Conservation (phyloP, 1,140 invertebrate species). For the Phocides pigmalion region DNA sequence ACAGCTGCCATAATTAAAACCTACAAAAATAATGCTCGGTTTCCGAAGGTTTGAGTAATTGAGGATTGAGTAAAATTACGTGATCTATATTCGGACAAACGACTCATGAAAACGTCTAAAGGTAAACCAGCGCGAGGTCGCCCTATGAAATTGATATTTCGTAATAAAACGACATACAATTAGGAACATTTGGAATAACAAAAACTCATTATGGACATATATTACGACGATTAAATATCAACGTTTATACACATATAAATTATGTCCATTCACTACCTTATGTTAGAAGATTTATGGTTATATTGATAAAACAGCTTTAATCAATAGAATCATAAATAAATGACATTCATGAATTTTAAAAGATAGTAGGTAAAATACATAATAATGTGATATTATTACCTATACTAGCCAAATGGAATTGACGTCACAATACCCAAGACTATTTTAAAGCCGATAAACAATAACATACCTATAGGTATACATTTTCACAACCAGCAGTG, state of each 20-base stretch:
- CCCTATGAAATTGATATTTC: slow-evolving; percentile 37
- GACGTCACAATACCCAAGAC: slow-evolving; percentile 2
- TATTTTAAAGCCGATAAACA: slow-evolving; percentile 3
- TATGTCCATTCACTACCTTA: not conserved
- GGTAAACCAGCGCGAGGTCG: slow-evolving; percentile 40
- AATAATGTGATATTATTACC: not conserved
- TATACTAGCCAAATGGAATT: not conserved
- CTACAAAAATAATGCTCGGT: slow-evolving; percentile 18
- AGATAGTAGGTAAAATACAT: not conserved
- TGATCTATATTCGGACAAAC: slow-evolving; percentile 39
- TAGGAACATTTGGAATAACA: slow-evolving; percentile 13
- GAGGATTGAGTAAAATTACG: slow-evolving; percentile 29
- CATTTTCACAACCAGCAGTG: slow-evolving; percentile 4
- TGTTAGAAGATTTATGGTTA: not conserved
- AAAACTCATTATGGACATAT: not conserved
- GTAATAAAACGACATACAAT: slow-evolving; percentile 31
- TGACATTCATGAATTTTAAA: not conserved
- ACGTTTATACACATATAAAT: no score
- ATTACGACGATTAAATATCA: no score
- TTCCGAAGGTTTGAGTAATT: slow-evolving; percentile 12
- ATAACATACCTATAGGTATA: not conserved
- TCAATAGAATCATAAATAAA: no score
- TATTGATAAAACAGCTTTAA: no score
- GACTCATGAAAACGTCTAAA: slow-evolving; percentile 33
- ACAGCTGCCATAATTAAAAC: slow-evolving; percentile 31